These are phyloP conservation scores for Aix galericulata DNA, from an alignment of 2,113 vertebrate species.

Conservation along the genomic window DNA sequence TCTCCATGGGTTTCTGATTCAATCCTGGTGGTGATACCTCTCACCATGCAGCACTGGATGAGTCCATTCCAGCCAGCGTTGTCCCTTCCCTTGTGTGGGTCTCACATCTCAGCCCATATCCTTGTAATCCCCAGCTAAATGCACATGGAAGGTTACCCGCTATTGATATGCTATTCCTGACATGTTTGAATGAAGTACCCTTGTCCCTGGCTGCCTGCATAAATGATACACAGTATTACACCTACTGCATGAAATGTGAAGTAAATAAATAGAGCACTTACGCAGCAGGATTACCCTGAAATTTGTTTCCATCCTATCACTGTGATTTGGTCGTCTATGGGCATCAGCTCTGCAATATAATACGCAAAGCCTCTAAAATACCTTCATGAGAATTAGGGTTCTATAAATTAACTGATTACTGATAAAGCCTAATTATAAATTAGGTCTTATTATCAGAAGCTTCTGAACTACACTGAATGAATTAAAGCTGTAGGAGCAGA, in stretches of 20 bases:
- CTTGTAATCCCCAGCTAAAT: background rate
- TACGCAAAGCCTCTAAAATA: slow-evolving; percentile 55
- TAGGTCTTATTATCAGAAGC: slow-evolving; percentile 81
- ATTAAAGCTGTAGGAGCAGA: slow-evolving; percentile 77
- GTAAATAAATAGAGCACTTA: background rate
- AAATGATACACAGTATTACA: background rate
- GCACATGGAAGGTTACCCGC: background rate
- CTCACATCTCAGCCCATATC: background rate
- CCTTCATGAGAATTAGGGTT: slow-evolving; percentile 73
- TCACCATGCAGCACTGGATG: background rate
- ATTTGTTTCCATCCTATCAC: slow-evolving; percentile 66
- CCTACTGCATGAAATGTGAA: background rate
- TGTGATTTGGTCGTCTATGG: slow-evolving; percentile 60
- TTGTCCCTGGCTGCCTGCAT: background rate
- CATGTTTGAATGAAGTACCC: background rate
- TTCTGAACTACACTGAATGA: slow-evolving; percentile 72
- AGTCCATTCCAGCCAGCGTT: background rate
- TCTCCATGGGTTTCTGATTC: background rate
- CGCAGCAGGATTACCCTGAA: slow-evolving; percentile 45
- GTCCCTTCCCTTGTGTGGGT: background rate
- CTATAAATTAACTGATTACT: slow-evolving; percentile 83
- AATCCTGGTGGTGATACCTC: background rate
- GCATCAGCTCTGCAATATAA: slow-evolving; percentile 70
- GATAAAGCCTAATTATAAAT: slow-evolving; percentile 84
- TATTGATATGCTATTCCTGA: background rate